Percentiles rank a stretch among this genome's conserved stretches.
phyloP scores from a whole-genome alignment of 2,888 invertebrate genomes.

The Anodontia alba region DNA sequence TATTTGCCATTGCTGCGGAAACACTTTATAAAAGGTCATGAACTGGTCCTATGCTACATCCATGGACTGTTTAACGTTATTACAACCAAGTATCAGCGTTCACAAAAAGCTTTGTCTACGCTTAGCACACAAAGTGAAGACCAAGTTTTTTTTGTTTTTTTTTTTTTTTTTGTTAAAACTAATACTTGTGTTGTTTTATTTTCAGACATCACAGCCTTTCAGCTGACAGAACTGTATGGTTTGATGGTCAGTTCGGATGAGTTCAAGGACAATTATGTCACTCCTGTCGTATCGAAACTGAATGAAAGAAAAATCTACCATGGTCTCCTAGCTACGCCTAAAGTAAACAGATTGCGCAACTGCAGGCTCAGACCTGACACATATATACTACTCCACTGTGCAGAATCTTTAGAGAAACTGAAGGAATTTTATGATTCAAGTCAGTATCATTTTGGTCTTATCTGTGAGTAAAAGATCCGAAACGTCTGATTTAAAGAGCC shows the following conservation, averaged over 20 bases:
- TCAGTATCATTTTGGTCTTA: constrained; percentile 14
- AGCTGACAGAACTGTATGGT: constrained; percentile 55
- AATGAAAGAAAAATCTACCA: constrained; percentile 46
- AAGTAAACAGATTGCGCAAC: constrained; percentile 32
- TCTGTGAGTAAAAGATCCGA: no score
- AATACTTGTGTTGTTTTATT: no score
- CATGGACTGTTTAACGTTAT: no score
- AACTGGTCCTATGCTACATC: no score
- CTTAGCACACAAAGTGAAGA: no score
- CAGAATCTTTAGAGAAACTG: constrained; percentile 36
- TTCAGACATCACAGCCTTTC: constrained; percentile 53
- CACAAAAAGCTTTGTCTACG: no score
- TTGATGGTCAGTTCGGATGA: constrained; percentile 20
- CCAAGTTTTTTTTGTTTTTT: no score
- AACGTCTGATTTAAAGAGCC: no score
- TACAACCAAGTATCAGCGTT: no score
- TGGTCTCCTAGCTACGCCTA: constrained; percentile 45
- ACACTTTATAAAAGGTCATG: no score
- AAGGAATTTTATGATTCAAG: constrained; percentile 50
- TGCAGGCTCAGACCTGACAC: constrained; percentile 50
- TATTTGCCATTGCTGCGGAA: no score
- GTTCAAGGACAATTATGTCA: constrained; percentile 45
- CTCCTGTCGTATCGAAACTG: constrained; percentile 34
- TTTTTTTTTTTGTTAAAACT: no score
- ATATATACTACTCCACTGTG: constrained; percentile 46